These are phyloP conservation scores for Drosophila kikkawai DNA, from an alignment of 1,140 invertebrate species.

Conservation along the genomic window DNA sequence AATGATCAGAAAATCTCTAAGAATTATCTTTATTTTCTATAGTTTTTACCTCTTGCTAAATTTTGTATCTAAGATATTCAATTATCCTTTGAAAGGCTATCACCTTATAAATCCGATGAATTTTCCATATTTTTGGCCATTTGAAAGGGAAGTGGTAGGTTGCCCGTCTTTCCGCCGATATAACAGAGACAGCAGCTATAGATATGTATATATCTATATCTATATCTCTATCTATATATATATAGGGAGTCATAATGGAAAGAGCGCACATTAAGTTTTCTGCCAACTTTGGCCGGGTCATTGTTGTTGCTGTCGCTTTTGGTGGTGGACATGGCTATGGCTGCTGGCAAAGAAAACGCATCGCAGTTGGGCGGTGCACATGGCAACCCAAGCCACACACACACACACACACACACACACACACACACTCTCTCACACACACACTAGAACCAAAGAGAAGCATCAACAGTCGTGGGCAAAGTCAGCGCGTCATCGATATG, in stretches of 20 bases:
- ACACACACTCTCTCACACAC: background rate
- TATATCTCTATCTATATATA: background rate
- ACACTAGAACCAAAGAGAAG: conserved; percentile 9
- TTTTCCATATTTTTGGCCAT: conserved; percentile 11
- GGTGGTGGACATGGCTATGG: conserved; percentile 26
- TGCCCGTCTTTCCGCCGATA: background rate
- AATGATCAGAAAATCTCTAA: too few species aligned
- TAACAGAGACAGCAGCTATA: background rate
- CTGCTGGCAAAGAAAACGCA: conserved; percentile 70
- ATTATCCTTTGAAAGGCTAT: background rate
- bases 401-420: background rate
- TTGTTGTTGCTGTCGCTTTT: conserved; percentile 52
- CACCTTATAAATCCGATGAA: background rate
- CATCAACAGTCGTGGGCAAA: conserved; percentile 75
- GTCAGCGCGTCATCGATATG: conserved; percentile 79
- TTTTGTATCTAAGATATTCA: background rate
- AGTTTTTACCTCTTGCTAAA: background rate
- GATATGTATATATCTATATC: background rate
- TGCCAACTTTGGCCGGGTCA: conserved; percentile 60
- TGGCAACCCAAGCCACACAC: conserved; percentile 26
- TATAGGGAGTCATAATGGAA: conserved; percentile 42
- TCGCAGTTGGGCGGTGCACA: conserved; percentile 20
- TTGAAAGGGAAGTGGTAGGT: background rate
- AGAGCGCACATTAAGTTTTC: conserved; percentile 74
- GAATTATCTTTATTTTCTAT: background rate